Base-by-base conservation (phyloP, 2,888 invertebrate species). In the Thalpophila matura region DNA sequence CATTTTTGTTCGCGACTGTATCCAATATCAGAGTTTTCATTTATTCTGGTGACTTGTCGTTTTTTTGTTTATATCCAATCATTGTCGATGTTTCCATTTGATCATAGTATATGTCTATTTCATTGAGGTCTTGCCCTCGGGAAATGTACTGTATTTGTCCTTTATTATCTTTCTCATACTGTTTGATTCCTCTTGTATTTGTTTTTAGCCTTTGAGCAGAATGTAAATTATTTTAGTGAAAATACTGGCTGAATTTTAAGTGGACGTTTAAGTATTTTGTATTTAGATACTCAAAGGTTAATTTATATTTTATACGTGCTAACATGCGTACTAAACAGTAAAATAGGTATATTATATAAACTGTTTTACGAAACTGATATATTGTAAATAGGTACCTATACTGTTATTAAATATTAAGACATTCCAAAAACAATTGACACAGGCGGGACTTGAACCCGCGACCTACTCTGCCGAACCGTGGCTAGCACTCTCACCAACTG, bases 51-150 rank as follows among this genome's bases (percentile, higher is more conserved):
- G 68, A 70, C 61, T 76, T 61, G 61, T 64, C 37, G 60, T 66
- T 74, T 72, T n/a, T 72, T 74, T 74, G 72, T 80, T 77, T 74
- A 72, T 70, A 72, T 70, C 66, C 64, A 69, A 74, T 79, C 57
- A 65, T 57, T 54, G 64, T 62, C 45, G 50, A 59, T 57, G 56
- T 47, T 60, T 35, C 63, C 57, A 57, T 72, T 66, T 62, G 61
- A 61, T 70, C 62, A 67, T 63, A 33, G 38, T 50, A 54, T 58
- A 63, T n/a, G n/a, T 74, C 63, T 65, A 66, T 72, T 78, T 68
- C 66, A 70, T 71, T 56, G 60, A 47, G 55, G 50, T 45, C 51
- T 43, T 56, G 46, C 80, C 69, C 80, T 42, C 50, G 78, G 80
- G 80, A 76, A 79, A 74, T 78, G 72, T 61, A 55, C 59, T 77